phyloP scores from a whole-genome alignment of 2,888 invertebrate genomes.

The Euproctis similis region DNA sequence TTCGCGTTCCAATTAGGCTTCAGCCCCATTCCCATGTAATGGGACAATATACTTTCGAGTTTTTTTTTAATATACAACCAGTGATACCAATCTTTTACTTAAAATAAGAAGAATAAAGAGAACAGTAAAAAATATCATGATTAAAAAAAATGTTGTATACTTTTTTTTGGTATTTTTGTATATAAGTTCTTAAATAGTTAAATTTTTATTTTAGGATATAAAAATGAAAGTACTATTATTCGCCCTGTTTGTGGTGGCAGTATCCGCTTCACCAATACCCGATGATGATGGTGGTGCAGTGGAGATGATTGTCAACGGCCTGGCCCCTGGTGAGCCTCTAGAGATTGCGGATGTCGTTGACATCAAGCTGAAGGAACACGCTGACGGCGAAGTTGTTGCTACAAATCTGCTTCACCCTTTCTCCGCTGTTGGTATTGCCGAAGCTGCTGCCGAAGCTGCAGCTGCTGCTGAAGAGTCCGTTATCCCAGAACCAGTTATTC shows the following conservation, averaged over 20 bases:
- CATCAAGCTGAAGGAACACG: constrained; percentile 41
- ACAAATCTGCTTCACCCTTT: constrained; percentile 41
- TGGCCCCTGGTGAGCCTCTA: constrained; percentile 41
- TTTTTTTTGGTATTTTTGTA: too few relatives aligned
- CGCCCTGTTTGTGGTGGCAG: constrained; percentile 43
- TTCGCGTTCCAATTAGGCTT: too few relatives aligned
- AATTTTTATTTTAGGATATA: constrained; percentile 22
- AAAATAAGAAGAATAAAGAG: not conserved
- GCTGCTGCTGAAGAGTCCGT: constrained; percentile 7
- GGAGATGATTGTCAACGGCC: constrained; percentile 47
- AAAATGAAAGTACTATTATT: constrained; percentile 50
- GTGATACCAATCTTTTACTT: not conserved
- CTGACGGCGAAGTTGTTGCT: constrained; percentile 30
- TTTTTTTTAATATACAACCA: too few relatives aligned
- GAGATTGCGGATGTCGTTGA: constrained; percentile 40
- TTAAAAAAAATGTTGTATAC: too few relatives aligned
- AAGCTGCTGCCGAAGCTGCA: constrained; percentile 22
- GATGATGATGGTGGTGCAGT: constrained; percentile 36
- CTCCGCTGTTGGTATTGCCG: constrained; percentile 43
- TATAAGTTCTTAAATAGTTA: not conserved
- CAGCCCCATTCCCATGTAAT: too few relatives aligned
- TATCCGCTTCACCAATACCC: constrained; percentile 36
- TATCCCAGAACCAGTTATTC: constrained; percentile 12
- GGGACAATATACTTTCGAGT: too few relatives aligned
- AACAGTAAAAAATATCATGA: too few relatives aligned